phyloP scores from a whole-genome alignment of 2,113 vertebrate genomes.

The Pseudorhombus dupliciocellatus region DNA sequence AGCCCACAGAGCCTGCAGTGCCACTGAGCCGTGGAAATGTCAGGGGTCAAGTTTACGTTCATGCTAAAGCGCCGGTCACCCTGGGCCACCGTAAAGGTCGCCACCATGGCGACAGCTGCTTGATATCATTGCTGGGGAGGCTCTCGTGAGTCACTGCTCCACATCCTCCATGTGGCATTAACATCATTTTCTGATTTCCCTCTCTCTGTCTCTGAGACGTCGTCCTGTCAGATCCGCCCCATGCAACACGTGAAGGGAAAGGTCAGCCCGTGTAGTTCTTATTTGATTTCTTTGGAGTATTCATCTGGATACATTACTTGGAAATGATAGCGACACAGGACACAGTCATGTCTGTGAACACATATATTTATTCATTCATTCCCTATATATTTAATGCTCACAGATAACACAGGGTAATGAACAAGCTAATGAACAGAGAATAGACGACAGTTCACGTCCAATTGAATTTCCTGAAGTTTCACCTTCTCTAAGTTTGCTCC shows the following conservation, averaged over 20 bases:
- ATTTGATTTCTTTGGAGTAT: constrained; percentile 2
- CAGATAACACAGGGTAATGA: constrained; percentile 21
- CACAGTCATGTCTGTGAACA: too few species aligned
- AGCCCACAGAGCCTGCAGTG: constrained; percentile 41
- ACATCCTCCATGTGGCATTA: constrained; percentile 66
- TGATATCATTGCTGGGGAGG: constrained; percentile 63
- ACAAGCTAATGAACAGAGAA: too few species aligned
- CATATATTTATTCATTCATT: background rate
- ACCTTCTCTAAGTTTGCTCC: background rate
- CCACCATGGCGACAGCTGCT: constrained; percentile 72
- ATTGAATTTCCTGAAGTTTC: constrained; percentile 47
- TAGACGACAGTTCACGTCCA: constrained; percentile 18
- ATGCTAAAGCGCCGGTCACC: constrained; percentile 74
- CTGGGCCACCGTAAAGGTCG: constrained; percentile 78
- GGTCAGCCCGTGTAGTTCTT: constrained; percentile 45
- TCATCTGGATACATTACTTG: background rate
- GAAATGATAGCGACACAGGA: constrained; percentile 2
- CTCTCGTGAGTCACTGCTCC: constrained; percentile 66
- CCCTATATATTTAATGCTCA: constrained; percentile 17
- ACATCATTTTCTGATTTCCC: constrained; percentile 63
- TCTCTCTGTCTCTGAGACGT: constrained; percentile 28
- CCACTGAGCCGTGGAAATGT: constrained; percentile 77
- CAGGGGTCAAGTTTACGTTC: constrained; percentile 80
- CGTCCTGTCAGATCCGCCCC: constrained; percentile 59
- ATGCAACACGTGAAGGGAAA: constrained; percentile 45